Conservation (phyloP, 2,888 invertebrate species). For the Chrysodeixis includens region DNA sequence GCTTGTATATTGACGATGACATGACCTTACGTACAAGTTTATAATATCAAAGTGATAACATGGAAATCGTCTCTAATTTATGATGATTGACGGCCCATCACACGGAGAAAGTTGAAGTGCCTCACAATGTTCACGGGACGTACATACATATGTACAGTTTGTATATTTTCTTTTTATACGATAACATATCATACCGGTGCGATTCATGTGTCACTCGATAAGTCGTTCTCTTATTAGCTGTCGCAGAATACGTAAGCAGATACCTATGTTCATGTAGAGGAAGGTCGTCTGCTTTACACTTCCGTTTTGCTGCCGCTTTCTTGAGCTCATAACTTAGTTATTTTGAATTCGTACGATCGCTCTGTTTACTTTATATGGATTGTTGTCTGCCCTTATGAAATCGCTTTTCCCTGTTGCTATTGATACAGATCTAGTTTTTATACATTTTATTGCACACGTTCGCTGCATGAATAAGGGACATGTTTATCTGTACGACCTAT, state of each 20-base stretch:
- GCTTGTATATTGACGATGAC: constrained; percentile 7
- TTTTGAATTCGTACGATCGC: constrained; percentile 63
- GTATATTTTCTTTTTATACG: constrained; percentile 67
- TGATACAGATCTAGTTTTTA: constrained; percentile 47
- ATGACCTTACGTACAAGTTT: constrained; percentile 57
- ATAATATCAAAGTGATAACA: constrained; percentile 75
- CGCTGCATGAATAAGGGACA: constrained; percentile 35
- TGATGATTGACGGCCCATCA: constrained; percentile 85
- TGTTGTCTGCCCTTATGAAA: constrained; percentile 49
- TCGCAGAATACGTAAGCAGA: constrained; percentile 47
- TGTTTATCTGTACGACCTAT: constrained; percentile 42
- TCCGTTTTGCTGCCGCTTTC: constrained; percentile 69
- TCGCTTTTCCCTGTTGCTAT: constrained; percentile 56
- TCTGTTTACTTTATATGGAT: constrained; percentile 58
- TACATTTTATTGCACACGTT: constrained; percentile 32
- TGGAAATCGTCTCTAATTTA: constrained; percentile 82
- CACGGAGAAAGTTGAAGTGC: constrained; percentile 83
- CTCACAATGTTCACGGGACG: constrained; percentile 79
- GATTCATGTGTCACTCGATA: constrained; percentile 57
- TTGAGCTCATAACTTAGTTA: constrained; percentile 65
- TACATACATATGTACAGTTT: constrained; percentile 69
- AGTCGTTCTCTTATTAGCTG: constrained; percentile 59
- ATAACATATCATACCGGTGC: constrained; percentile 55
- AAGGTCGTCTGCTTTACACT: constrained; percentile 68
- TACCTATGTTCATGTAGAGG: constrained; percentile 57